Evolutionary conservation across 2,113 vertebrate species (phyloP), one percentile per base, ranked within the genome.

Genomic region (Tachysurus fulvidraco): DNA sequence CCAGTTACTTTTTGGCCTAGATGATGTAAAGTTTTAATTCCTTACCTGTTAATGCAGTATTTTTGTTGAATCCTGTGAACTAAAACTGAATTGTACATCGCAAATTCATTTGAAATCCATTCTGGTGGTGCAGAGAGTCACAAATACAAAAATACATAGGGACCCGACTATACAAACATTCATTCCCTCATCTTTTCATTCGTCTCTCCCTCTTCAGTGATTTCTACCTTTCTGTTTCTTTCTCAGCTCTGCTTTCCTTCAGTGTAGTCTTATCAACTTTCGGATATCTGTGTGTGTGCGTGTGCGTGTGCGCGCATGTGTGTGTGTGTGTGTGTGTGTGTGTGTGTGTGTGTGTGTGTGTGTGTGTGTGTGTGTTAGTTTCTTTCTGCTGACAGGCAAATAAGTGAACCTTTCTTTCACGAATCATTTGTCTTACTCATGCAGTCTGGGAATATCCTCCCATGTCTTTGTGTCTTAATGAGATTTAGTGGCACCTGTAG

Each of bases 401-500:
- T 73, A 62, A 59, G 7, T 6, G 14, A 23, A 19, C 55, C 5
- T 59, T 80, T 80, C 19, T 80, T 80, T 80, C 54, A 80, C 4
- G 52, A 55, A 3, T 55, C 52, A 19, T 60, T 81, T 50, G 28
- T 28, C 57, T n/a, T 10, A 9, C 54, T 44, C 65, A 19, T 81
- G 44, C 50, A 25, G 73, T 36, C 64, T 85, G 60, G 16, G 44
- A 25, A 59, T 59, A 30, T 83, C 82, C 59, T 81, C 64, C 65
- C 71, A 59, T 64, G 8, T 65, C 84, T 80, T 81, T 64, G 52
- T n/a, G 17, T 62, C 13, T 11, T 94, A 94, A 93, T 93, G 88
- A 92, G 93, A 93, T 94, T 93, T 89, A 83, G 71, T 41, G 55
- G 28, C 78, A 81, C 54, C 77, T 81, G 78, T 77, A 77, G 74